Evolutionary conservation across 2,888 invertebrate genomes (phyloP), one percentile per base, ranked within the genome.

Genomic region (Linyphia triangularis): DNA sequence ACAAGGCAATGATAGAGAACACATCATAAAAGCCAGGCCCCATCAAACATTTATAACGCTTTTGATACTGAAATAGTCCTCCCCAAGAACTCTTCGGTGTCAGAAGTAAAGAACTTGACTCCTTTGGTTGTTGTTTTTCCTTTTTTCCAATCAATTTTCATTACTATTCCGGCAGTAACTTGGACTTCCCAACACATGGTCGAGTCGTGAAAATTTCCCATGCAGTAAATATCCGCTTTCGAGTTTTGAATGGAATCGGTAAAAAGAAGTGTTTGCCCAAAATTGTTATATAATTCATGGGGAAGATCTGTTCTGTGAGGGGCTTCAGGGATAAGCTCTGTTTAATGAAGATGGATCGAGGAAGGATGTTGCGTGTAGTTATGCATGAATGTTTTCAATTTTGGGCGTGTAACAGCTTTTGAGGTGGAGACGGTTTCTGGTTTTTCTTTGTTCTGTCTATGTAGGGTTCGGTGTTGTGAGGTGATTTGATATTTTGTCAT

Each of bases 321-420:
- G n/a, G 13, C 51, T 51, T 51, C 51, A 59, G 9, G 70, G 43
- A 43, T 37, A 37, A 69, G 40, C 24, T 69, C 22, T 7, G 22
- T 51, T 70, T 51, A 51, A 70, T 70, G 70, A 70, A 70, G 70
- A 70, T 70, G 43, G 70, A 70, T 70, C 13, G 43, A n/a, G 13
- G n/a, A 51, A 51, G n/a, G 51, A 51, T 51, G 51, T 51, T 51
- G 51, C n/a, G 51, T 16, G 13, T n/a, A 5, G n/a, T 51, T 51
- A 51, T 51, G 51, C 51, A 51, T 51, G 51, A 51, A n/a, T 13
- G n/a, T 51, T 51, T 51, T 51, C 51, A 51, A 51, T 51, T 51
- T 51, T n/a, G 13, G n/a, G 51, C 13, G 5, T 51, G 51, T 51
- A 51, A 51, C 51, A 51, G 51, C 51, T 51, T 51, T 51, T 33